Percentiles rank a stretch among this genome's conserved stretches.
phyloP scores from a whole-genome alignment of 2,888 invertebrate species.

The Andrena praecox region DNA sequence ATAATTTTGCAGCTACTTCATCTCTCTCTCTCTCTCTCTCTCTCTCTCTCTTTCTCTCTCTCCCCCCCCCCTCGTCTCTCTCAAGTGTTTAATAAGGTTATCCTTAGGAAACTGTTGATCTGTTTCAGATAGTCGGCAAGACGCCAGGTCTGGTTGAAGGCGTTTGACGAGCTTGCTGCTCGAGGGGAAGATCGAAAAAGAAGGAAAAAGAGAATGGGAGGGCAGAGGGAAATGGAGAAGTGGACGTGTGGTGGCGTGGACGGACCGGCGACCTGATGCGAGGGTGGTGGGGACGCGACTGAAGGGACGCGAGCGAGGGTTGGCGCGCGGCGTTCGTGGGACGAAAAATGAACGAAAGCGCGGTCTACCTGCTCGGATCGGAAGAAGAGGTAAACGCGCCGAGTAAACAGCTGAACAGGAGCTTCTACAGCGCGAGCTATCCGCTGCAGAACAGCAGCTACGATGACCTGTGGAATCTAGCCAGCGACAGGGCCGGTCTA shows the following conservation, averaged over 20 bases:
- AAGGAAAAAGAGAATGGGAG: conserved; percentile 66
- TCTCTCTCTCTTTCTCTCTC: too few species aligned
- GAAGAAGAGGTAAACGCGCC: conserved; percentile 76
- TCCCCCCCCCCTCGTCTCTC: too few species aligned
- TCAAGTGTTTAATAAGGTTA: too few species aligned
- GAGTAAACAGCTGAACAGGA: conserved; percentile 70
- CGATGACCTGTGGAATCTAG: conserved; percentile 84
- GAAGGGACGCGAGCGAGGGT: conserved; percentile 42
- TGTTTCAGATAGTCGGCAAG: too few species aligned
- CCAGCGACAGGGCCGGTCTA: conserved; percentile 90
- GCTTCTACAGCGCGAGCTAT: conserved; percentile 76
- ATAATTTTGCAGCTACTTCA: conserved; percentile 3
- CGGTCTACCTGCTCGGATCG: conserved; percentile 79
- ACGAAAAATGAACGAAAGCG: conserved; percentile 81
- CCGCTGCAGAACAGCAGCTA: conserved; percentile 70
- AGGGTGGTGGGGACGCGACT: conserved; percentile 21
- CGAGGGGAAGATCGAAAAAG: not conserved
- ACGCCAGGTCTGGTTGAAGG: not conserved
- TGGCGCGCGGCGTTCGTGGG: conserved; percentile 20
- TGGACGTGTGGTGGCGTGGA: conserved; percentile 65
- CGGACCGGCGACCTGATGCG: conserved; percentile 68
- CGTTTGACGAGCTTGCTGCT: too few species aligned
- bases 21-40: too few species aligned
- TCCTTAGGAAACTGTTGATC: too few species aligned
- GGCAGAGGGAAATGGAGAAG: conserved; percentile 61